Evolutionary conservation across 2,888 invertebrate genomes (phyloP), one percentile per base, ranked within the genome.

Genomic region (Hermodice carunculata): DNA sequence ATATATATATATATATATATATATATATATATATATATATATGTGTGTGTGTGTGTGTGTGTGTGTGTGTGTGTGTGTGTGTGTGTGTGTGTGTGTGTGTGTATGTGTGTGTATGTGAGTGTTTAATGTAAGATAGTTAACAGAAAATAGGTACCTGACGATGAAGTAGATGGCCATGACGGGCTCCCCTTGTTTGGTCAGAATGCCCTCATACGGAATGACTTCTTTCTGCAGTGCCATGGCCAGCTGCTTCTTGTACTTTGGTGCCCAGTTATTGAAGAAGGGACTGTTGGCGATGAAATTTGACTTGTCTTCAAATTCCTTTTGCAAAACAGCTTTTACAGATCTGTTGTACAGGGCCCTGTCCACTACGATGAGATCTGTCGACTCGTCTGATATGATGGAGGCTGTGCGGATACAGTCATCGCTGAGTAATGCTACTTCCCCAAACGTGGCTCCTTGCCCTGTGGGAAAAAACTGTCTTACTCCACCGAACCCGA

Each of bases 371-470:
- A 84, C 79, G 31, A 85, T 73, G 26, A 85, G 70, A 61, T 85
- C 84, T 0, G 81, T 79, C 3, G 61, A 63, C 49, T 79, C 78
- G 62, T 84, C 82, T 14, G 81, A 77, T 40, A 85, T 76, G 31
- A 85, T 82, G 24, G 81, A 76, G 11, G 85, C 85, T 22, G 84
- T 85, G 14, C 85, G 76, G 54, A 81, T 76, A 46, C 80, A 79
- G 67, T 81, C 81, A 65, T 82, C 82, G 17, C 78, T 79, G 32
- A 81, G 76, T n/a, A 85, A 74, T 2, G 85, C 85, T 24, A 85
- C 83, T 64, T 85, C 85, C 3, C 85, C 85, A 61, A 85, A 85
- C 14, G 83, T 81, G 31, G 77, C 75, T 1, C 85, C 85, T 34
- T 80, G 74, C 11, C 78, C 85, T 85, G 59, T 37, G 40, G 40